Base-by-base conservation (phyloP, 1,140 invertebrate genomes). In the Apocrypta bakeri region DNA sequence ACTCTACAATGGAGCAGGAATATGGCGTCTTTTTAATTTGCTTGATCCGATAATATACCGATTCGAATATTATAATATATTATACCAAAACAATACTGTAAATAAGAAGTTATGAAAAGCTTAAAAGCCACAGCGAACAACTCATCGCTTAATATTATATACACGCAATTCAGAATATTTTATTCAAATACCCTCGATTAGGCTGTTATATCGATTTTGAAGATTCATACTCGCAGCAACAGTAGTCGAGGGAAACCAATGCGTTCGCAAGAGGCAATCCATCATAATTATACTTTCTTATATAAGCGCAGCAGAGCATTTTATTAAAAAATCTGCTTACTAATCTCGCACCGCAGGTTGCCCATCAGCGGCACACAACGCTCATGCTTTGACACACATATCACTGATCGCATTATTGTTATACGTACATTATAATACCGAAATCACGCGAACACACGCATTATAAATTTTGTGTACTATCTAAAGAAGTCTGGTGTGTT, bases 311-410 rank as follows among this genome's bases (percentile, higher is more conserved):
- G 37, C 40, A 7, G n/a, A 79, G 17, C 21, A 31, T 82, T 82
- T 78, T 72, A 78, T 82, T 71, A 77, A 78, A 77, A 82, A 82
- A 82, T 61, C 8, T 82, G 81, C 81, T 82, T 82, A 82, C 75
- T 82, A 82, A 82, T 82, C 56, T 17, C 24, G 48, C 61, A n/a
- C 24, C 66, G 66, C 74, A 56, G 81, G 66, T 83, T 76, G 68
- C 48, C 74, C 74, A 73, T 75, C 48, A 66, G 69, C 7, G 14
- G 2, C 71, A 9, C 71, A 7, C 33, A 0, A n/a, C 69, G 2
- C 64, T 24, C 40, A 27, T 75, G 21, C 29, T 66, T 66, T 24
- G 63, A 40, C 63, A 66, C 74, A 37, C 31, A 31, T 33, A 31
- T 31, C 25, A 25, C 21, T 9, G 75, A 33, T 77, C 61, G 40